Conservation (phyloP, 2,113 vertebrate genomes). For the Columba livia region DNA sequence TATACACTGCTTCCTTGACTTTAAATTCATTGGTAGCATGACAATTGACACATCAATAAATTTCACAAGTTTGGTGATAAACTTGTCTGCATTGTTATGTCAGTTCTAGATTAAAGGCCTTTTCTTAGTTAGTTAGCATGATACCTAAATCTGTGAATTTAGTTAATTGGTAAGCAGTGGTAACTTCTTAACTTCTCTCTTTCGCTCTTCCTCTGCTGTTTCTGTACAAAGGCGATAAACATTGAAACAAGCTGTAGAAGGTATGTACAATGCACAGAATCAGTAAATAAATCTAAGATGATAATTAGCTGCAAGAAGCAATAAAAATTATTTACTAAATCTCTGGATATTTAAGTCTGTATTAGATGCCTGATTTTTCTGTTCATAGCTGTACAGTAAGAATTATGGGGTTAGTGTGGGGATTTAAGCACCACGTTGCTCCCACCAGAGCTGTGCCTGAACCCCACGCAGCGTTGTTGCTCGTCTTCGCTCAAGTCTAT, state of each 20-base stretch:
- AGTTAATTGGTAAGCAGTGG: background rate
- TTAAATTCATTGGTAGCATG: background rate
- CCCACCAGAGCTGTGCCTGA: background rate
- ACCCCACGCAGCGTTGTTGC: too few relatives aligned
- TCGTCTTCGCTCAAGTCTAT: background rate
- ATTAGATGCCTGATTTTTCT: background rate
- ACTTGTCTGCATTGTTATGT: background rate
- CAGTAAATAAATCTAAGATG: background rate
- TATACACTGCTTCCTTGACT: background rate
- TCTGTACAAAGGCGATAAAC: background rate
- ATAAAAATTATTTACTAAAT: background rate
- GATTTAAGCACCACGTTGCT: accelerated
- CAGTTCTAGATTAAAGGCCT: background rate
- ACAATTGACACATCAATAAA: background rate
- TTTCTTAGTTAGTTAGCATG: background rate
- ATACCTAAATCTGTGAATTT: background rate
- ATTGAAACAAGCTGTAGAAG: background rate
- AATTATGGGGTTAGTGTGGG: background rate
- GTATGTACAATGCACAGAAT: background rate
- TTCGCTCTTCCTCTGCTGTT: background rate
- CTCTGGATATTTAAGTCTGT: background rate
- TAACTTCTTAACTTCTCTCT: background rate
- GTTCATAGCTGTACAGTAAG: background rate
- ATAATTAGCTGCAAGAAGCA: background rate
- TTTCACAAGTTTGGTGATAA: background rate